Conservation (phyloP, 2,113 vertebrate species). For the Alosa alosa region DNA sequence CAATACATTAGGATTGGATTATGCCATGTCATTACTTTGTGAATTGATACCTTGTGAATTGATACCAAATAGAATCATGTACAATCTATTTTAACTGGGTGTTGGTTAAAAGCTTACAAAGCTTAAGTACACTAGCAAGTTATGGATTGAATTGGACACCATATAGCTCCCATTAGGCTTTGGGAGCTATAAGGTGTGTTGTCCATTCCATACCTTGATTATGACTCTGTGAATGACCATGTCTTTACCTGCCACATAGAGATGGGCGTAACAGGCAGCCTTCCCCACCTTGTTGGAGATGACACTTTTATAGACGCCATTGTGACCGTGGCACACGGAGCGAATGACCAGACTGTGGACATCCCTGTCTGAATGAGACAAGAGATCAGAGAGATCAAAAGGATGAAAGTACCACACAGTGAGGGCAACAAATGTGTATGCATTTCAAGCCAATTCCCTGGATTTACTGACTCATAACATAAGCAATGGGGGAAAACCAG, state of each 20-base stretch:
- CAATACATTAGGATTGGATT: too few relatives aligned
- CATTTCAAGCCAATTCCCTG: background rate
- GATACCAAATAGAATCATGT: too few relatives aligned
- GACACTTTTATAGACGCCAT: slow-evolving; percentile 93
- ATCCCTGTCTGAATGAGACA: slow-evolving; percentile 1
- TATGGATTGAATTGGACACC: too few relatives aligned
- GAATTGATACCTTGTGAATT: too few relatives aligned
- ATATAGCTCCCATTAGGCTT: too few relatives aligned
- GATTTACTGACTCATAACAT: background rate
- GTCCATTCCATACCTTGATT: background rate
- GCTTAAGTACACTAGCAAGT: too few relatives aligned
- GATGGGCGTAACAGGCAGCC: slow-evolving; percentile 90
- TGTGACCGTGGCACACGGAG: slow-evolving; percentile 78
- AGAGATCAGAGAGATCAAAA: background rate
- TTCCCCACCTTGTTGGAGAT: slow-evolving; percentile 94
- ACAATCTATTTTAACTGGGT: too few relatives aligned
- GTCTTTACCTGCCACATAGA: slow-evolving; percentile 85
- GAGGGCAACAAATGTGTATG: background rate
- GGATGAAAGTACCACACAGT: background rate
- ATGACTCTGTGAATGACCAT: background rate
- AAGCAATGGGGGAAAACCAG: background rate
- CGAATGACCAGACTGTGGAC: slow-evolving; percentile 74
- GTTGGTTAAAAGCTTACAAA: too few relatives aligned
- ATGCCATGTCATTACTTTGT: too few relatives aligned
- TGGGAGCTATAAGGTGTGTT: too few relatives aligned